Evolutionary conservation across 2,888 invertebrate genomes (phyloP), one percentile per base, ranked within the genome.

Genomic region (Rotaria socialis): DNA sequence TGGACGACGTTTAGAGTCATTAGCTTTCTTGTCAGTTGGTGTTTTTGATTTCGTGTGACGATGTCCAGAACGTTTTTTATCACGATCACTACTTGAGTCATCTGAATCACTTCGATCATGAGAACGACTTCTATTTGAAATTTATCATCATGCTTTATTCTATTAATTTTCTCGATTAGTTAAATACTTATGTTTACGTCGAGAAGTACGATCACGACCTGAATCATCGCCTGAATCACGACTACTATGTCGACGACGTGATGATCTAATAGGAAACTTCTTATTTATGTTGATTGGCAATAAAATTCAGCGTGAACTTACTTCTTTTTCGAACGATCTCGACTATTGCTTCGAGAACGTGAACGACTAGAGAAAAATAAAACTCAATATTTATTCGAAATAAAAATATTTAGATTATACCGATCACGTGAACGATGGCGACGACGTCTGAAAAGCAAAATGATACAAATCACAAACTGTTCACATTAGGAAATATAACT

Each of bases 41-140:
- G 55, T 4, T 55, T 22, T 55, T 22, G 55, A 55, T 55, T 19
- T 55, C 7, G 55, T 52, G 3, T 3, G 52, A 14, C 16, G 14
- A 14, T 16, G 52, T 52, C 16, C 52, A 16, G 52, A 16, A 52
- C 11, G 52, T 14, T 52, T 52, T 16, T 27, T 35, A 14, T 67
- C 27, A 27, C 67, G 67, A 27, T 67, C 67, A 55, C 55, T 55
- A 14, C 16, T 67, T 67, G 67, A 60, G 27, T 60, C 10, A 14
- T 60, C 60, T 3, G 60, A 67, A 67, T 27, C 67, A 67, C 67
- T 67, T n/a, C 67, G 67, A 67, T 67, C 67, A 67, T 16, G 52
- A 16, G 52, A 52, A 52, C 52, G 52, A 52, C 16, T 52, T 52
- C 14, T 52, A 16, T 16, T 52, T 3, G 52, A 52, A 52, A 52